These are phyloP conservation scores for Rhizoglyphus robini DNA, from an alignment of 1,140 invertebrate species.

Conservation along the genomic window DNA sequence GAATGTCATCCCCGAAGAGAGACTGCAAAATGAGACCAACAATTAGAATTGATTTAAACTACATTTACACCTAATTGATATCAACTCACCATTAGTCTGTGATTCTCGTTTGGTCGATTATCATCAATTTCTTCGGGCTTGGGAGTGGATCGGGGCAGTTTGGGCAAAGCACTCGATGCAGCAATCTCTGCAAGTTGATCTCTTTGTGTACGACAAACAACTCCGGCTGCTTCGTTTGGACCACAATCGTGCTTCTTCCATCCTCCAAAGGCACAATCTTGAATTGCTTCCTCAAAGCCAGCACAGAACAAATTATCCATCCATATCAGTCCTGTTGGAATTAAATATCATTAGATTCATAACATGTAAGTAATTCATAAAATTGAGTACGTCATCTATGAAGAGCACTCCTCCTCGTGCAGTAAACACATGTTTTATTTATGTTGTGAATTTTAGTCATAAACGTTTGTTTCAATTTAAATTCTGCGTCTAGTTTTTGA, in stretches of 20 bases:
- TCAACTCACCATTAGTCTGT: background rate
- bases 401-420: too few relatives aligned
- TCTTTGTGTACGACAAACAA: conserved; percentile 23
- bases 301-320: conserved; percentile 77
- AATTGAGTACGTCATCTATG: background rate
- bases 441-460: too few relatives aligned
- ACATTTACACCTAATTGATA: background rate
- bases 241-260: conserved; percentile 67
- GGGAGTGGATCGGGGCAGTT: conserved; percentile 3
- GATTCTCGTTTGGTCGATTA: background rate
- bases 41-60: background rate
- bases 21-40: background rate
- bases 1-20: background rate
- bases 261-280: conserved; percentile 59
- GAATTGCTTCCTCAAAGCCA: conserved; percentile 56
- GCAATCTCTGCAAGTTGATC: background rate
- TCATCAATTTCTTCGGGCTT: background rate
- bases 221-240: conserved; percentile 26
- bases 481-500: too few relatives aligned
- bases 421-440: too few relatives aligned
- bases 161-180: too few relatives aligned
- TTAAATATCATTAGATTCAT: background rate
- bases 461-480: too few relatives aligned
- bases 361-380: background rate
- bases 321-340: conserved; percentile 55